Percentiles rank a stretch among this genome's conserved stretches.
These are phyloP conservation scores for Sphaerophoria rueppellii DNA, from an alignment of 2,888 invertebrate species.

Conservation along the genomic window DNA sequence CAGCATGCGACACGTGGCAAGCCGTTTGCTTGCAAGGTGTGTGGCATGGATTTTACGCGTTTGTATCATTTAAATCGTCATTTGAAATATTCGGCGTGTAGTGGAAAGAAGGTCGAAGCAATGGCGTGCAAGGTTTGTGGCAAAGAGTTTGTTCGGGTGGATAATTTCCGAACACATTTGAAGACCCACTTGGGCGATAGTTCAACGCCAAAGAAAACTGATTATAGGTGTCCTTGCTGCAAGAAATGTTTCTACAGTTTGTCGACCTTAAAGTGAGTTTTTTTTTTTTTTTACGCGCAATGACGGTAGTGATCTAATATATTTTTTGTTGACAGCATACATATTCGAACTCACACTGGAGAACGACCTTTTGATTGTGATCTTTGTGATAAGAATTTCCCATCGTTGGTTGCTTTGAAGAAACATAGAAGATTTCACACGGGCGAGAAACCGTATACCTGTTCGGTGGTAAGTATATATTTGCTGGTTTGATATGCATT, in stretches of 20 bases:
- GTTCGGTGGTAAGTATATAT: slow-evolving; percentile 83
- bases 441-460: slow-evolving; percentile 87
- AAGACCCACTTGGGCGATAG: slow-evolving; percentile 86
- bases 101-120: slow-evolving; percentile 77
- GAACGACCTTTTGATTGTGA: slow-evolving; percentile 88
- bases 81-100: slow-evolving; percentile 80
- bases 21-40: slow-evolving; percentile 86
- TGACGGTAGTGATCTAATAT: not conserved
- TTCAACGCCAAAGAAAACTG: slow-evolving; percentile 83
- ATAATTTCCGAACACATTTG: slow-evolving; percentile 88
- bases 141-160: slow-evolving; percentile 83
- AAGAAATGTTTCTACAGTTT: slow-evolving; percentile 86
- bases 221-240: slow-evolving; percentile 86
- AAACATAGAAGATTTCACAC: slow-evolving; percentile 87
- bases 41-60: slow-evolving; percentile 89
- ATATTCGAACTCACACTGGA: slow-evolving; percentile 87
- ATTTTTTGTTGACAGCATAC: slow-evolving; percentile 82
- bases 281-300: not conserved
- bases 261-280: slow-evolving; percentile 83
- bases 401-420: slow-evolving; percentile 89
- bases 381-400: slow-evolving; percentile 87
- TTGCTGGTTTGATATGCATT: too few relatives aligned
- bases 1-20: slow-evolving; percentile 85
- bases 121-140: slow-evolving; percentile 82
- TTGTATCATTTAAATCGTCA: slow-evolving; percentile 87